Evolutionary conservation across 1,140 invertebrate genomes (phyloP).

Genomic region (Drosophila nebulosa): DNA sequence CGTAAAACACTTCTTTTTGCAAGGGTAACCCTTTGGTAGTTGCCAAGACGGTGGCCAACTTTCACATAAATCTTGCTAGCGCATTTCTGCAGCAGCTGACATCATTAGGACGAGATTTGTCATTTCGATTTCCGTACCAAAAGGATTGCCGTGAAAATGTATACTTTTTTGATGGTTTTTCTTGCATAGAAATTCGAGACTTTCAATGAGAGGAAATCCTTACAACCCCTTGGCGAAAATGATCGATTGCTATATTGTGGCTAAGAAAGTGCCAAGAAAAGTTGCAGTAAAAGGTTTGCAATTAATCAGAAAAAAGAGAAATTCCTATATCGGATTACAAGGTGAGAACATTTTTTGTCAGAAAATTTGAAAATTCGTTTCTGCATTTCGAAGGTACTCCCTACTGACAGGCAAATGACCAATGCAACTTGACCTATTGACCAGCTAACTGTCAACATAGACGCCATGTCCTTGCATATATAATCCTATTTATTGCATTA

Average conservation of each 20-base stretch:
- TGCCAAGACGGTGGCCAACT: slow-evolving; percentile 25
- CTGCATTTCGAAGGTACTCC: slow-evolving; percentile 5
- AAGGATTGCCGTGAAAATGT: slow-evolving; percentile 52
- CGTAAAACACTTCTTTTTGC: slow-evolving; percentile 58
- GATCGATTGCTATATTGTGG: slow-evolving; percentile 40
- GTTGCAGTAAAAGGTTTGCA: slow-evolving; percentile 17
- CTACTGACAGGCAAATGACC: slow-evolving; percentile 41
- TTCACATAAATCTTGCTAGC: slow-evolving; percentile 65
- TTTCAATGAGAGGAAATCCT: slow-evolving; percentile 29
- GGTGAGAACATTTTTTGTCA: slow-evolving; percentile 10
- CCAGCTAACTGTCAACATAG: slow-evolving; percentile 56
- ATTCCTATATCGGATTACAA: slow-evolving; percentile 22
- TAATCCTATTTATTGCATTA: slow-evolving; percentile 76
- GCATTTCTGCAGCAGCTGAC: slow-evolving; percentile 60
- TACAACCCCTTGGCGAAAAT: slow-evolving; percentile 21
- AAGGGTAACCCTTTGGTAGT: slow-evolving; percentile 41
- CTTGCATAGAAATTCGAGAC: slow-evolving; percentile 54
- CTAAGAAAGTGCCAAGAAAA: slow-evolving; percentile 31
- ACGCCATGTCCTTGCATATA: slow-evolving; percentile 49
- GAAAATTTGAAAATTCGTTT: slow-evolving; percentile 5
- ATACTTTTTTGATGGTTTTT: slow-evolving; percentile 38
- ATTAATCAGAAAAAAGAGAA: slow-evolving; percentile 27
- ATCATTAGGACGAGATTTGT: slow-evolving; percentile 69
- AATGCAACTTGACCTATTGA: slow-evolving; percentile 62
- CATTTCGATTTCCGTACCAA: slow-evolving; percentile 55